phyloP scores from a whole-genome alignment of 53 echinoderm and acorn worm genomes.

The Antedon mediterranea region DNA sequence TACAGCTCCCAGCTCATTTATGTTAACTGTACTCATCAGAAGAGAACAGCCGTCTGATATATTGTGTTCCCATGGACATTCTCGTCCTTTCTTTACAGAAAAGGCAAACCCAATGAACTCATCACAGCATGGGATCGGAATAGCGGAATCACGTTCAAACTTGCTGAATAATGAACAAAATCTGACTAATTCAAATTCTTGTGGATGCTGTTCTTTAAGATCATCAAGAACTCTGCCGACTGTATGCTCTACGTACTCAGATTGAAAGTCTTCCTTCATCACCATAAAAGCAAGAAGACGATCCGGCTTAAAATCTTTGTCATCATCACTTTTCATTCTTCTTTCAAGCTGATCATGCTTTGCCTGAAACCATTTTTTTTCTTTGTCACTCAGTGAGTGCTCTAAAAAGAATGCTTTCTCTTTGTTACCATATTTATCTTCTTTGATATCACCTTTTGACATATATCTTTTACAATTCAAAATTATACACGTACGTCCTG shows the following conservation, averaged over 20 bases:
- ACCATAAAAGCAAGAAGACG: constrained; percentile 38
- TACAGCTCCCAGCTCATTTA: background rate
- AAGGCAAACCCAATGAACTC: constrained; percentile 21
- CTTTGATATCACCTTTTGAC: background rate
- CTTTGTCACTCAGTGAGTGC: constrained; percentile 10
- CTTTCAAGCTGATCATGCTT: constrained; percentile 25
- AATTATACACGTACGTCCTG: background rate
- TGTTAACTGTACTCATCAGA: constrained; percentile 12
- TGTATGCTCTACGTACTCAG: constrained; percentile 10
- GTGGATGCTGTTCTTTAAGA: background rate
- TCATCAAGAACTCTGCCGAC: constrained; percentile 18
- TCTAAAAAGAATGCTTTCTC: background rate
- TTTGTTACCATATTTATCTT: too few species aligned
- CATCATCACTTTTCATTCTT: background rate
- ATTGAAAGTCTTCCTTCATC: constrained; percentile 29
- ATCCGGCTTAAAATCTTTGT: constrained; percentile 10
- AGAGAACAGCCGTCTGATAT: constrained; percentile 10
- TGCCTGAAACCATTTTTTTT: constrained; percentile 17
- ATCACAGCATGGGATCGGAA: constrained; percentile 67
- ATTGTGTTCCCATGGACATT: constrained; percentile 9
- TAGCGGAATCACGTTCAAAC: constrained; percentile 30
- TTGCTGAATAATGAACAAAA: constrained; percentile 41
- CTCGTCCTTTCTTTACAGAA: constrained; percentile 37
- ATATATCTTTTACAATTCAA: background rate
- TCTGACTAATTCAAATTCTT: constrained; percentile 35